phyloP scores from a whole-genome alignment of 2,888 invertebrate species.

The Caenorhabditis sinica region DNA sequence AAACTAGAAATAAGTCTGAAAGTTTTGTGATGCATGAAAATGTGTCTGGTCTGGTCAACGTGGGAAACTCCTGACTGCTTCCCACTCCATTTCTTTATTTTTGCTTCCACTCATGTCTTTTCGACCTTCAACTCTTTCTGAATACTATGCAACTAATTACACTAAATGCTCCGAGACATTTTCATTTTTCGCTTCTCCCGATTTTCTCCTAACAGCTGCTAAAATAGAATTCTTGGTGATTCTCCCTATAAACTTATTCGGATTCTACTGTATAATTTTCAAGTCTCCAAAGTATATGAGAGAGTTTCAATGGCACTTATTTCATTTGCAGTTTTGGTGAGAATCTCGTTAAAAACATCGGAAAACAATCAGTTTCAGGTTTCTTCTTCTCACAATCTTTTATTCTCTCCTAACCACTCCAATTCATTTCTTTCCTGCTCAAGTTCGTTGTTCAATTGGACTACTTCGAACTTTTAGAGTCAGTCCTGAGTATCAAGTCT shows the following conservation, averaged over 20 bases:
- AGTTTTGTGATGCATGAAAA: conserved; percentile 19
- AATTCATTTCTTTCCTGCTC: conserved; percentile 35
- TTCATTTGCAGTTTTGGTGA: conserved; percentile 46
- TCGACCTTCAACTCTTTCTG: conserved; percentile 23
- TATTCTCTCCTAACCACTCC: conserved; percentile 48
- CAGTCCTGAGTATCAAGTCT: conserved; percentile 14
- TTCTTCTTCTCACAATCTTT: conserved; percentile 25
- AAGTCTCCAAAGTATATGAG: conserved; percentile 43
- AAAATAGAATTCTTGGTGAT: conserved; percentile 14
- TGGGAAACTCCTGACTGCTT: conserved; percentile 14
- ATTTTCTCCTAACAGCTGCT: conserved; percentile 12
- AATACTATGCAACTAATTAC: conserved; percentile 44
- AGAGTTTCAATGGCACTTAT: conserved; percentile 38
- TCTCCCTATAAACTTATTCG: conserved; percentile 38
- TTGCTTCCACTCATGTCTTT: conserved; percentile 4
- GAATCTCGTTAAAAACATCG: background rate
- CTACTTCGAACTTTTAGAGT: conserved; percentile 1
- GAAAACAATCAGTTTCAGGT: conserved; percentile 9
- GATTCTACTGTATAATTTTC: conserved; percentile 42
- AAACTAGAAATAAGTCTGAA: background rate
- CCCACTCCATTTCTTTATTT: background rate
- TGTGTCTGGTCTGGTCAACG: conserved; percentile 24
- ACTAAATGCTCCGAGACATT: conserved; percentile 2
- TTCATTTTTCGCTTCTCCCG: conserved; percentile 24
- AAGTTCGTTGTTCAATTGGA: conserved; percentile 43